Evolutionary conservation across 2,888 invertebrate genomes (phyloP).

Genomic region (Margaritifera margaritifera): DNA sequence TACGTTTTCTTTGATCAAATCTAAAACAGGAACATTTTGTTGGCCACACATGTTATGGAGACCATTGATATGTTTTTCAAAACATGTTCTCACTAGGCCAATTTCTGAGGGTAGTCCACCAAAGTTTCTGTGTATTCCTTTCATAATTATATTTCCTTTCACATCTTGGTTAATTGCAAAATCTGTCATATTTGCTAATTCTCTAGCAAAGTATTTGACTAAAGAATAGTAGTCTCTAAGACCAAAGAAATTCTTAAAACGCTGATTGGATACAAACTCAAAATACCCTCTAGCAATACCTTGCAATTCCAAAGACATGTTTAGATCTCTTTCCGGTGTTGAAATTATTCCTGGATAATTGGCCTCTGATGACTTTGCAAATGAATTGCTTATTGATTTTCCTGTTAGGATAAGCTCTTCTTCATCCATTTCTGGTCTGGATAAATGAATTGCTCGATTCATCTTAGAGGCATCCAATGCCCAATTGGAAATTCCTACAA

Average conservation of each 20-base stretch:
- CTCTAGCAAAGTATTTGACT: constrained; percentile 20
- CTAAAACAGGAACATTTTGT: constrained; percentile 16
- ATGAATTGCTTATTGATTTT: constrained; percentile 42
- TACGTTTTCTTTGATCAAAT: constrained; percentile 44
- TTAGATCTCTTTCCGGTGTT: no score
- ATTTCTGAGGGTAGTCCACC: constrained; percentile 43
- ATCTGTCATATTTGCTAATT: neutral
- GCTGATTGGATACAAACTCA: constrained; percentile 18
- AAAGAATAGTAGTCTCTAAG: constrained; percentile 45
- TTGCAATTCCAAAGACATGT: constrained; percentile 8
- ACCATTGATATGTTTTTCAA: neutral
- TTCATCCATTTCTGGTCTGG: constrained; percentile 52
- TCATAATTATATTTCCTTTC: constrained; percentile 18
- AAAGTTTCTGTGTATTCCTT: constrained; percentile 51
- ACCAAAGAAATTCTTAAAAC: constrained; percentile 44
- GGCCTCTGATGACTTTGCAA: constrained; percentile 2
- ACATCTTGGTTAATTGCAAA: constrained; percentile 6
- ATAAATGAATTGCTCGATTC: constrained; percentile 60
- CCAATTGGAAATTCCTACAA: constrained; percentile 60
- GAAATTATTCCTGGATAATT: neutral
- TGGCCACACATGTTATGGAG: neutral
- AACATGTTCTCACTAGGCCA: constrained; percentile 7
- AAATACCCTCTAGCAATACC: constrained; percentile 23
- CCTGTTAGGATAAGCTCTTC: constrained; percentile 50
- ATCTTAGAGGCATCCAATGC: constrained; percentile 63